Percentiles rank a stretch among this genome's conserved stretches.
These are phyloP conservation scores for Periphyllus acericola DNA, from an alignment of 2,888 invertebrate species.

Conservation along the genomic window DNA sequence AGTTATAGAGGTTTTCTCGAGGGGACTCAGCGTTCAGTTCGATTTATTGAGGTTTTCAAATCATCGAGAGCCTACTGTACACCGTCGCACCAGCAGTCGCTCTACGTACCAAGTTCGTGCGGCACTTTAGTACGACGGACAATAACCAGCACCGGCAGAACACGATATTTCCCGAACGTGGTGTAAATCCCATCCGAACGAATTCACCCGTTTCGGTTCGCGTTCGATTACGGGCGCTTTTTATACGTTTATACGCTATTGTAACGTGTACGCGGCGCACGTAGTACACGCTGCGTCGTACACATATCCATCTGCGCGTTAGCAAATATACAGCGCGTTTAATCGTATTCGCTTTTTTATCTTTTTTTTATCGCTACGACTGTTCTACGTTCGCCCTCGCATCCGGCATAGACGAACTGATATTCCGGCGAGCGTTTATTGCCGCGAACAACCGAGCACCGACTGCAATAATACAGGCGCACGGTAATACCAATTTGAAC, in stretches of 20 bases:
- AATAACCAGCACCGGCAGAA: too few relatives aligned
- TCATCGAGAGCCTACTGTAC: too few relatives aligned
- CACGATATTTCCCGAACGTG: too few relatives aligned
- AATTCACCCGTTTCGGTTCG: background rate
- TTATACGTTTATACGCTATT: slow-evolving; percentile 5
- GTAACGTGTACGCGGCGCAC: background rate
- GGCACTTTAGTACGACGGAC: too few relatives aligned
- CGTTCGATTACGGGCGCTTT: slow-evolving; percentile 7
- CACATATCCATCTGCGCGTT: background rate
- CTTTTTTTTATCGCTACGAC: slow-evolving; percentile 26
- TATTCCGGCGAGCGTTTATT: slow-evolving; percentile 16
- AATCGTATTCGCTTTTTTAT: background rate
- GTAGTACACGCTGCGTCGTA: background rate
- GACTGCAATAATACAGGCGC: background rate
- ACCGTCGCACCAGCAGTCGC: too few relatives aligned
- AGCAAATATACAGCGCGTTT: background rate
- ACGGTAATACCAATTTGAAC: slow-evolving; percentile 6
- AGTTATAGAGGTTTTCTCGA: too few relatives aligned
- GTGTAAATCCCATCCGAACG: too few relatives aligned
- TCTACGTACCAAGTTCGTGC: too few relatives aligned
- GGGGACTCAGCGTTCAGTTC: too few relatives aligned
- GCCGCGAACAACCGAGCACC: background rate
- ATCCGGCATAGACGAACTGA: background rate
- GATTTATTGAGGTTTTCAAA: too few relatives aligned
- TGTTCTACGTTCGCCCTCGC: background rate